Evolutionary conservation across 1,140 invertebrate species (phyloP).

Genomic region (Trachymyrmex cornetzi): DNA sequence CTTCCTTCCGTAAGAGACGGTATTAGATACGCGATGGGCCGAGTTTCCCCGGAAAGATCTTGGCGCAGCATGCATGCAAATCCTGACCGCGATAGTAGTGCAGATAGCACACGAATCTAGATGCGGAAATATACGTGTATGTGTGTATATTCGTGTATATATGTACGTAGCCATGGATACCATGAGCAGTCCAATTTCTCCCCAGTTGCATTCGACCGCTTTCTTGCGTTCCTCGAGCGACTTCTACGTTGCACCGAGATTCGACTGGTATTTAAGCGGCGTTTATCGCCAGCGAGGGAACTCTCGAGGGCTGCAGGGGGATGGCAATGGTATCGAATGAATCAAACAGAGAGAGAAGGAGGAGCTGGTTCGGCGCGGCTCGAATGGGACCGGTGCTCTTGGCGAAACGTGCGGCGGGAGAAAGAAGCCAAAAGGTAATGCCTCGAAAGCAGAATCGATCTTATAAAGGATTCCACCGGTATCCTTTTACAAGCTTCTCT

Average conservation of each 20-base stretch:
- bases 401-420: slow-evolving; percentile 24
- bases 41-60: slow-evolving; percentile 62
- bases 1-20: slow-evolving; percentile 23
- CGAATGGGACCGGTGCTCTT: slow-evolving; percentile 30
- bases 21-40: slow-evolving; percentile 49
- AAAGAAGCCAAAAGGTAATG: slow-evolving; percentile 72
- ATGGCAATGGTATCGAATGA: slow-evolving; percentile 66
- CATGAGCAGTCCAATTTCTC: slow-evolving; percentile 60
- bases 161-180: slow-evolving; percentile 27
- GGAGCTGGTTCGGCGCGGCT: slow-evolving; percentile 28
- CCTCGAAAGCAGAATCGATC: slow-evolving; percentile 75
- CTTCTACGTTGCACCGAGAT: slow-evolving; percentile 68
- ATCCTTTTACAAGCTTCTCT: slow-evolving; percentile 69
- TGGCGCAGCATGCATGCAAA: slow-evolving; percentile 68
- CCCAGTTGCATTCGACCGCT: slow-evolving; percentile 20
- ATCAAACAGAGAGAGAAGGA: slow-evolving; percentile 48
- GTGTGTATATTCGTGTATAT: slow-evolving; percentile 9
- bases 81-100: slow-evolving; percentile 60
- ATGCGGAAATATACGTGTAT: background rate
- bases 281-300: slow-evolving; percentile 67
- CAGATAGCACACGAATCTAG: slow-evolving; percentile 34
- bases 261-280: slow-evolving; percentile 72
- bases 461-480: slow-evolving; percentile 68
- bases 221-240: slow-evolving; percentile 60
- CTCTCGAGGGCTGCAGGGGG: background rate